phyloP scores from a whole-genome alignment of 2,797 vertebrate species.

The Champsocephalus gunnari region DNA sequence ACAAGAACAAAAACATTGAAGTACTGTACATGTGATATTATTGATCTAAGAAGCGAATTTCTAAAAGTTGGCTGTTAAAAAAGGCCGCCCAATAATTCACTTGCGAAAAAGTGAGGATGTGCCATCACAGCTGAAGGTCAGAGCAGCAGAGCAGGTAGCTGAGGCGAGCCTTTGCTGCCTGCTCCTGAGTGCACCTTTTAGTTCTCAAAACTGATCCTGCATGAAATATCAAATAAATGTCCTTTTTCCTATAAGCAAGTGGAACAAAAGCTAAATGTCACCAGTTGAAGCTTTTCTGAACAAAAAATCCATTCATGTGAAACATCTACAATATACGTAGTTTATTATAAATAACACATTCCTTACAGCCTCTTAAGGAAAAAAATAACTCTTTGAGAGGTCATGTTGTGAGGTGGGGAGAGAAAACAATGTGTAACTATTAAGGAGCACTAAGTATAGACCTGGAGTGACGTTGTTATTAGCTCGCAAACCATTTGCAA shows the following conservation, averaged over 20 bases:
- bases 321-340: conserved; percentile 62
- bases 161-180: conserved; percentile 31
- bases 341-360: conserved; percentile 78
- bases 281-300: conserved; percentile 59
- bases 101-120: conserved; percentile 62
- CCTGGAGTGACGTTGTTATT: too few species aligned
- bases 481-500: too few species aligned
- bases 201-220: conserved; percentile 52
- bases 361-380: conserved; percentile 60
- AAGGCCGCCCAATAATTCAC: conserved; percentile 69
- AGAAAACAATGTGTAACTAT: background rate
- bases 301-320: conserved; percentile 65
- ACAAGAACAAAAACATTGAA: conserved; percentile 29
- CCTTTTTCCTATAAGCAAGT: conserved; percentile 49
- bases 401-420: conserved; percentile 45
- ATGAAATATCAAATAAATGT: conserved; percentile 70
- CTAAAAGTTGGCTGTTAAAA: conserved; percentile 62
- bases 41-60: conserved; percentile 58
- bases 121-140: conserved; percentile 72
- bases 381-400: conserved; percentile 35
- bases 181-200: conserved; percentile 55
- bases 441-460: background rate
- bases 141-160: conserved; percentile 35
- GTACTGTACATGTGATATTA: conserved; percentile 51
- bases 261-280: conserved; percentile 82